phyloP scores from a whole-genome alignment of 2,888 invertebrate species.

The Rotaria sp. region DNA sequence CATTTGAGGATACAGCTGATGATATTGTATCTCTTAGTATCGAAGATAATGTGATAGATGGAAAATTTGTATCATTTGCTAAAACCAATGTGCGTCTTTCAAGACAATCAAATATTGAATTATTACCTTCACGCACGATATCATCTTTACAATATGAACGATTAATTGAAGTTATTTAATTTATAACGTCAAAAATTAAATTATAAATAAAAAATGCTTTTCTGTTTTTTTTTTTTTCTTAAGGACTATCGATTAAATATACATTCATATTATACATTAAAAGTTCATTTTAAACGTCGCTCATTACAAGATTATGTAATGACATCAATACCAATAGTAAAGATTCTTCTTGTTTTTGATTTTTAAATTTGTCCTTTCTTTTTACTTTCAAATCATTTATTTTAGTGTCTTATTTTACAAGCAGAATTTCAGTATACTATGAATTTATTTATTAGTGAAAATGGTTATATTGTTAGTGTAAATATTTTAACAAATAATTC shows the following conservation, averaged over 20 bases:
- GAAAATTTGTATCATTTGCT: not conserved
- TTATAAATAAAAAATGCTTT: too few species aligned
- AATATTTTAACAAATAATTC: not conserved
- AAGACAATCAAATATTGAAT: not conserved
- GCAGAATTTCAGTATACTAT: not conserved
- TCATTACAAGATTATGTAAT: not conserved
- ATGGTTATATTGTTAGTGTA: not conserved
- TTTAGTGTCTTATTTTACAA: conserved; percentile 23
- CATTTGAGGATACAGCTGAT: not conserved
- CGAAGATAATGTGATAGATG: not conserved
- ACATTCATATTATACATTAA: conserved; percentile 1
- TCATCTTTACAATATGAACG: not conserved
- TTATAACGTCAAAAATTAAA: too few species aligned
- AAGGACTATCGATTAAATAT: not conserved
- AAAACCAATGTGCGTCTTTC: not conserved
- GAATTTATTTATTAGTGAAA: not conserved
- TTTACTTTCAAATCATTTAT: not conserved
- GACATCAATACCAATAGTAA: not conserved
- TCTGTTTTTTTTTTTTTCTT: not conserved
- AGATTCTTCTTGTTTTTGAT: not conserved
- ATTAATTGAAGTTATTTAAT: not conserved
- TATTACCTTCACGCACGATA: not conserved
- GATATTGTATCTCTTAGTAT: not conserved
- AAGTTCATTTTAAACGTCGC: not conserved
- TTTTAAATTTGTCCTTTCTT: too few species aligned